Evolutionary conservation across 2,888 invertebrate genomes (phyloP).

Genomic region (Eupelmus urozonus): DNA sequence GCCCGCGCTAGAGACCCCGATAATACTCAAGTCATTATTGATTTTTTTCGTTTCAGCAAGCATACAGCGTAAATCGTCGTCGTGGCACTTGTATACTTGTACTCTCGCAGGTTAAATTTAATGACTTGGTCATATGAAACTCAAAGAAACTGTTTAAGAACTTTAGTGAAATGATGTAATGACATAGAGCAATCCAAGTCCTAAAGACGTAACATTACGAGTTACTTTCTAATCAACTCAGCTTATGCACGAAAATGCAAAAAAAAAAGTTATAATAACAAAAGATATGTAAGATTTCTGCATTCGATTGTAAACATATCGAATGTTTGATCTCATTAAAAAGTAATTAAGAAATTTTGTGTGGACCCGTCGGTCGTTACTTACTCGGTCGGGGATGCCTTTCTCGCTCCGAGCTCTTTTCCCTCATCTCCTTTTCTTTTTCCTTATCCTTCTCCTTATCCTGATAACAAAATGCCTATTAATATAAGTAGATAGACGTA

Average conservation of each 20-base stretch:
- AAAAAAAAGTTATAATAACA: conserved; percentile 58
- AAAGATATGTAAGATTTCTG: conserved; percentile 8
- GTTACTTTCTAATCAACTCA: conserved; percentile 61
- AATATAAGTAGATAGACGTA: too few species aligned
- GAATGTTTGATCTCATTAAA: conserved; percentile 26
- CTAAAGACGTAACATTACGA: conserved; percentile 58
- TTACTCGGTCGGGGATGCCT: conserved; percentile 77
- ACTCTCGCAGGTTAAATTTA: conserved; percentile 52
- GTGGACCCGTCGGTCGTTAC: conserved; percentile 63
- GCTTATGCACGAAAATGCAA: conserved; percentile 71
- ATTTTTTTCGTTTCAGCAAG: neutral
- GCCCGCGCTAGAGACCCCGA: conserved; percentile 23
- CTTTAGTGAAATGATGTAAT: conserved; percentile 48
- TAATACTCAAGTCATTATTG: neutral
- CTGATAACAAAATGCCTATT: conserved; percentile 62
- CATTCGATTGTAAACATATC: conserved; percentile 45
- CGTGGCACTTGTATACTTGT: conserved; percentile 33
- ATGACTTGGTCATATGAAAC: conserved; percentile 33
- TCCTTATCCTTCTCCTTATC: conserved; percentile 75
- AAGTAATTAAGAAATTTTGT: conserved; percentile 1
- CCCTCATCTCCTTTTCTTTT: conserved; percentile 72
- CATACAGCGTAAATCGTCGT: neutral
- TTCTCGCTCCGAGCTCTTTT: conserved; percentile 73
- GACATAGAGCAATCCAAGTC: conserved; percentile 59
- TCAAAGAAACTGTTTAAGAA: conserved; percentile 39